Conservation (phyloP, 2,797 vertebrate genomes). For the Oophaga sylvatica region DNA sequence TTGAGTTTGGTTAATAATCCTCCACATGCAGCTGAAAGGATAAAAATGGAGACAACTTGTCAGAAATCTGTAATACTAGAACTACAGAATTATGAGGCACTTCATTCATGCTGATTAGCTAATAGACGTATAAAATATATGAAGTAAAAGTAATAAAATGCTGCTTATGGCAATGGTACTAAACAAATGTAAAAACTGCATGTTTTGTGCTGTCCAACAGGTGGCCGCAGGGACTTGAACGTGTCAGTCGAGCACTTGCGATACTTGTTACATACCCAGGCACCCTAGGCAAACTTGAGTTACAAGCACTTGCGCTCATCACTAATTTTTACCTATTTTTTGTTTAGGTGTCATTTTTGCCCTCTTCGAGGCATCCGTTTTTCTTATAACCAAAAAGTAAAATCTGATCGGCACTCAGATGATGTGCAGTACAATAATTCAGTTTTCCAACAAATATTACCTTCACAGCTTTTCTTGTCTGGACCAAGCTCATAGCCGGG, state of each 20-base stretch:
- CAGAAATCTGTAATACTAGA: neutral
- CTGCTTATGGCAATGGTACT: neutral
- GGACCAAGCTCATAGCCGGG: constrained; percentile 94
- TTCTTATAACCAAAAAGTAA: too few species aligned
- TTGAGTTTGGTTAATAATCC: constrained; percentile 95
- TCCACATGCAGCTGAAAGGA: constrained; percentile 88
- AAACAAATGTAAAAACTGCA: too few species aligned
- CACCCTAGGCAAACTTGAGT: too few species aligned
- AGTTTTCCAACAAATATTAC: constrained; percentile 69
- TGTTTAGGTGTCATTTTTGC: too few species aligned
- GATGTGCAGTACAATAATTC: neutral
- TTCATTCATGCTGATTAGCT: neutral
- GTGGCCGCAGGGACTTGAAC: too few species aligned
- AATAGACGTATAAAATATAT: neutral
- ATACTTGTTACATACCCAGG: too few species aligned
- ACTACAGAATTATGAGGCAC: neutral
- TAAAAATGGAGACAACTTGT: constrained; percentile 30
- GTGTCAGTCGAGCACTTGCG: too few species aligned
- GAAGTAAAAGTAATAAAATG: neutral
- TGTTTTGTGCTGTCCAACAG: too few species aligned
- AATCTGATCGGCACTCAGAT: too few species aligned
- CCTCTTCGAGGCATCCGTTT: too few species aligned
- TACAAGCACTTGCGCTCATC: too few species aligned
- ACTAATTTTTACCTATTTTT: too few species aligned
- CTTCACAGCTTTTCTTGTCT: constrained; percentile 96